These are phyloP conservation scores for Oophaga sylvatica DNA, from an alignment of 2,797 vertebrate species.

Conservation along the genomic window DNA sequence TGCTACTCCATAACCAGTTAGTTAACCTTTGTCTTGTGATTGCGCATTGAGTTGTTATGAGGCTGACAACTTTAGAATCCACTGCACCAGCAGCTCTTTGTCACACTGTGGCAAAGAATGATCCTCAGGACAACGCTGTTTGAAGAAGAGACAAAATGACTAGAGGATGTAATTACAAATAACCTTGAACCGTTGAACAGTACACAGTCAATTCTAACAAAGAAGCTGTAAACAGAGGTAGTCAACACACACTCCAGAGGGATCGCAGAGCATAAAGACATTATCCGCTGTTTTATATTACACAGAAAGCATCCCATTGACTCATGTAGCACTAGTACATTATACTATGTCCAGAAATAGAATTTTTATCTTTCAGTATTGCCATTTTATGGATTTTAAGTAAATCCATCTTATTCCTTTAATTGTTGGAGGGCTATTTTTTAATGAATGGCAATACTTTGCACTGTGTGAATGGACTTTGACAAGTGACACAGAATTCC, in stretches of 20 bases:
- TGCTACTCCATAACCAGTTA: constrained; percentile 62
- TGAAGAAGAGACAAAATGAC: constrained; percentile 41
- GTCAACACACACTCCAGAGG: neutral
- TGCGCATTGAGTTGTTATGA: constrained; percentile 5
- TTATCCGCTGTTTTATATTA: constrained; percentile 12
- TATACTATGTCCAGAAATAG: neutral
- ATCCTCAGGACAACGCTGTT: constrained; percentile 32
- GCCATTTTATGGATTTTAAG: neutral
- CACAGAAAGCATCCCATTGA: neutral
- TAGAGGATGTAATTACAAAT: constrained; percentile 41
- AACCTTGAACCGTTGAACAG: constrained; percentile 32
- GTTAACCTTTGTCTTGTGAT: constrained; percentile 57
- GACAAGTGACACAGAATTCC: too few relatives aligned
- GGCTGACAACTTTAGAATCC: neutral
- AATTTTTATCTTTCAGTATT: neutral
- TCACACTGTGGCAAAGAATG: constrained; percentile 18
- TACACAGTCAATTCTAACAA: constrained; percentile 39
- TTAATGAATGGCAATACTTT: neutral
- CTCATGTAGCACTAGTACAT: neutral
- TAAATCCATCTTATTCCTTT: neutral
- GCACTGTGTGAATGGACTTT: too few relatives aligned
- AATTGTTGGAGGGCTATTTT: neutral
- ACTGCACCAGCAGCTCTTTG: constrained; percentile 29
- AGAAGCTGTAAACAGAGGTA: constrained; percentile 30
- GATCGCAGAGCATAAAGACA: constrained; percentile 26